A percentile compares a stretch with the other conserved stretches of the same genome.
These are phyloP conservation scores for Theonella swinhoei DNA, from an alignment of 37 sponge, comb jelly and placozoan species.

Conservation along the genomic window DNA sequence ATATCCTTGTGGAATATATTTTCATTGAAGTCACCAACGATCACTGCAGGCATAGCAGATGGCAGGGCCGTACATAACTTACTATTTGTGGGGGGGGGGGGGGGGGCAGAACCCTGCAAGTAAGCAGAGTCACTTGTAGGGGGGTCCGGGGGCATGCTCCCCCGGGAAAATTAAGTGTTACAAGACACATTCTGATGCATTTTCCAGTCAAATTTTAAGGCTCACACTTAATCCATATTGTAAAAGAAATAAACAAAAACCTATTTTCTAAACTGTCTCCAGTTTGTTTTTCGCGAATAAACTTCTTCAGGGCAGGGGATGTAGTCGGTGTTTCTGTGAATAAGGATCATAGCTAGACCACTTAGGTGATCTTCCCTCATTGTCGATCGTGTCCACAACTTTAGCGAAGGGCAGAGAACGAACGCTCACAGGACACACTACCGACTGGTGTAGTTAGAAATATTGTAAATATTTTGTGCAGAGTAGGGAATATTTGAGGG, in stretches of 20 bases:
- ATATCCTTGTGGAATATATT: too few relatives aligned
- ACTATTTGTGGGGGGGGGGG: too few relatives aligned
- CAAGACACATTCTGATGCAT: too few relatives aligned
- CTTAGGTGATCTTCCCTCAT: constrained; percentile 23
- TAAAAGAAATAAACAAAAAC: background rate
- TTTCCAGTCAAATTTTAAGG: too few relatives aligned
- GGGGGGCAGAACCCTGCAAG: too few relatives aligned
- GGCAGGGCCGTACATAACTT: too few relatives aligned
- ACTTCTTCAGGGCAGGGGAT: constrained; percentile 19
- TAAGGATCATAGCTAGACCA: constrained; percentile 27
- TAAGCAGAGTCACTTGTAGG: too few relatives aligned
- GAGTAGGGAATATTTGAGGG: constrained; percentile 27
- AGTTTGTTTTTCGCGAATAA: constrained; percentile 17
- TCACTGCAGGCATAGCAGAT: too few relatives aligned
- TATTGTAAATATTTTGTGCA: constrained; percentile 27
- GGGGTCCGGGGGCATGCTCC: too few relatives aligned
- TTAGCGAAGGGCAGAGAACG: constrained; percentile 33
- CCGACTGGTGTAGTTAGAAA: constrained; percentile 39
- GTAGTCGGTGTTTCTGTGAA: constrained; percentile 10
- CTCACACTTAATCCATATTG: too few relatives aligned
- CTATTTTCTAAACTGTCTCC: constrained; percentile 24
- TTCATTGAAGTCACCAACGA: too few relatives aligned
- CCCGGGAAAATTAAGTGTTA: too few relatives aligned
- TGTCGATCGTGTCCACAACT: constrained; percentile 23
- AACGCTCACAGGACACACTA: constrained; percentile 37